These are phyloP conservation scores for Motacilla tschutschensis DNA, from an alignment of 2,113 vertebrate species.

Conservation along the genomic window DNA sequence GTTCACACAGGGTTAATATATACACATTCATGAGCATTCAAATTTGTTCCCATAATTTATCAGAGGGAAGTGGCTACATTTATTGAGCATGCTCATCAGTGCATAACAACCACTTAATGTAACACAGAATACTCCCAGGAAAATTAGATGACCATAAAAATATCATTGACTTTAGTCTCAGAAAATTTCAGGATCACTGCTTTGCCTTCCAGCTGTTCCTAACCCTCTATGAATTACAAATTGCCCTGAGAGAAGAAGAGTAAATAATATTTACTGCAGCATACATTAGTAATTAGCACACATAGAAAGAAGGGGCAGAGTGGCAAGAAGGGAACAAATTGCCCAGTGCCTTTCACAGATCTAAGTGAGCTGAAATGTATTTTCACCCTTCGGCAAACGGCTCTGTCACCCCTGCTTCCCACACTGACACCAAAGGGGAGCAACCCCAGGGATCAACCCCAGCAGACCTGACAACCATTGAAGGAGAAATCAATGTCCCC, in stretches of 20 bases:
- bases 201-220: constrained; percentile 18
- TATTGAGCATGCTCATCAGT: background rate
- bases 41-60: constrained; percentile 3
- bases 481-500: background rate
- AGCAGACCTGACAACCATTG: background rate
- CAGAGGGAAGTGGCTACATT: background rate
- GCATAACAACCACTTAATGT: constrained; percentile 10
- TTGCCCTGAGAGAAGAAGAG: background rate
- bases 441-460: background rate
- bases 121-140: constrained; percentile 25
- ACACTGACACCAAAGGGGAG: background rate
- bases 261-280: constrained; percentile 7
- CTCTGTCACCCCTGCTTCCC: background rate
- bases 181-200: constrained; percentile 23
- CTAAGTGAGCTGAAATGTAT: background rate
- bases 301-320: background rate
- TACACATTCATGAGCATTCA: background rate
- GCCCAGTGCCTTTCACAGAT: background rate
- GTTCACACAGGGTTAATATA: background rate
- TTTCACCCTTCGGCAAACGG: accelerated
- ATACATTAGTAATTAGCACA: background rate
- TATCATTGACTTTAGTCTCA: background rate
- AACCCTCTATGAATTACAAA: background rate
- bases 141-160: constrained; percentile 36
- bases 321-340: background rate